These are phyloP conservation scores for Gari tellinella DNA, from an alignment of 2,888 invertebrate genomes.

Conservation along the genomic window DNA sequence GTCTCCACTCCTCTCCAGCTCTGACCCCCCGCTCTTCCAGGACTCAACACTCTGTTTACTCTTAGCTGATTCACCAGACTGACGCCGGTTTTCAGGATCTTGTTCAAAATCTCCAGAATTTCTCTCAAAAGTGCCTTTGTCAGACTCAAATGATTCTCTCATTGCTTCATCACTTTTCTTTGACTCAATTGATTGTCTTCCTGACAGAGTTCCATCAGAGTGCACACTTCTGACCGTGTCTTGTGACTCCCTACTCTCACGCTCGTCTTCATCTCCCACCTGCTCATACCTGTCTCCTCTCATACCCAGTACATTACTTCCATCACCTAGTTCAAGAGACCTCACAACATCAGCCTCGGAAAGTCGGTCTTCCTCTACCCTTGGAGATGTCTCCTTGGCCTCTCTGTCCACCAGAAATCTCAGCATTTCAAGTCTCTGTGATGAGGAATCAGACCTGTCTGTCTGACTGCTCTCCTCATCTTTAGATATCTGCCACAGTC, in stretches of 20 bases:
- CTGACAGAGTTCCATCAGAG: slow-evolving; percentile 41
- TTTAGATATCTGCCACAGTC: too few species aligned
- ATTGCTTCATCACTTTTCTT: slow-evolving; percentile 38
- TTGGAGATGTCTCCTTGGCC: neutral
- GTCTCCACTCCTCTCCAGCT: slow-evolving; percentile 38
- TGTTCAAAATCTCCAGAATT: slow-evolving; percentile 18
- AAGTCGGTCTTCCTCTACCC: neutral
- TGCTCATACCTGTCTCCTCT: neutral
- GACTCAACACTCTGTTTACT: slow-evolving; percentile 49
- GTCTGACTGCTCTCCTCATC: slow-evolving; percentile 4
- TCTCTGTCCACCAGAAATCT: slow-evolving; percentile 41
- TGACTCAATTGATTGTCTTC: slow-evolving; percentile 43
- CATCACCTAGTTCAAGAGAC: neutral
- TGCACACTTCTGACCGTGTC: slow-evolving; percentile 33
- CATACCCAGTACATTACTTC: neutral
- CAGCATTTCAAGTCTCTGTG: slow-evolving; percentile 41
- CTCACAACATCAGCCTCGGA: too few species aligned
- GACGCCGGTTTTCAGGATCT: slow-evolving; percentile 8
- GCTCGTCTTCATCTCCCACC: neutral
- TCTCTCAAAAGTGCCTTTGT: slow-evolving; percentile 7
- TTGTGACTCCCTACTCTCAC: slow-evolving; percentile 5
- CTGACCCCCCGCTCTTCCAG: slow-evolving; percentile 37
- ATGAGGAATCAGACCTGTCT: slow-evolving; percentile 3
- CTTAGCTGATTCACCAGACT: slow-evolving; percentile 18
- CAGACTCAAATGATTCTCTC: slow-evolving; percentile 40